These are phyloP conservation scores for Stegastes partitus DNA, from an alignment of 2,113 vertebrate genomes.

Conservation along the genomic window DNA sequence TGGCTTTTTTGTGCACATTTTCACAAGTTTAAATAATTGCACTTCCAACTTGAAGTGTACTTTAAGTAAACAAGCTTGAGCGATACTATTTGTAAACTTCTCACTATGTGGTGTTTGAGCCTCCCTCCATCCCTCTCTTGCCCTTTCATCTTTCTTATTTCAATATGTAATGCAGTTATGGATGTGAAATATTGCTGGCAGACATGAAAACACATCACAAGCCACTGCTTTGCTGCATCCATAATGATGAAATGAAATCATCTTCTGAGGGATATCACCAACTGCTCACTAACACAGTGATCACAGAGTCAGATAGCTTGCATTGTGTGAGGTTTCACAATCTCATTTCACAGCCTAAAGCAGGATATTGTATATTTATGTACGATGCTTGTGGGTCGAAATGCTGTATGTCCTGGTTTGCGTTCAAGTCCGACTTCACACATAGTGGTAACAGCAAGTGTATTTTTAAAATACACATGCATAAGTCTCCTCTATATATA, in stretches of 20 bases:
- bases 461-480: background rate
- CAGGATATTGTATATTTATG: background rate
- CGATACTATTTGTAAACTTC: background rate
- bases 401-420: too few species aligned
- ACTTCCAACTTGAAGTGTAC: background rate
- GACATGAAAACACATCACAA: constrained; percentile 46
- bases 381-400: too few species aligned
- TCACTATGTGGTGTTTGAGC: background rate
- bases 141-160: constrained; percentile 48
- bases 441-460: too few species aligned
- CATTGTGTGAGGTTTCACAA: constrained; percentile 36
- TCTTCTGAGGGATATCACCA: constrained; percentile 40
- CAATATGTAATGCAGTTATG: constrained; percentile 55
- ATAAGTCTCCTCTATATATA: background rate
- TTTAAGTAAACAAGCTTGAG: background rate
- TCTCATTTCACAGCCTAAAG: constrained; percentile 20
- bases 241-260: constrained; percentile 48
- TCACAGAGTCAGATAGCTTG: constrained; percentile 23
- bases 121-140: constrained; percentile 17
- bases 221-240: constrained; percentile 35
- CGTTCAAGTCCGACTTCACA: too few species aligned
- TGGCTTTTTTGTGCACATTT: background rate
- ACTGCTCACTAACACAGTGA: constrained; percentile 16
- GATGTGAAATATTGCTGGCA: constrained; percentile 55
- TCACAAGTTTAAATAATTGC: background rate